phyloP scores from a whole-genome alignment of 2,888 invertebrate genomes.

The Phyto melanocephala region DNA sequence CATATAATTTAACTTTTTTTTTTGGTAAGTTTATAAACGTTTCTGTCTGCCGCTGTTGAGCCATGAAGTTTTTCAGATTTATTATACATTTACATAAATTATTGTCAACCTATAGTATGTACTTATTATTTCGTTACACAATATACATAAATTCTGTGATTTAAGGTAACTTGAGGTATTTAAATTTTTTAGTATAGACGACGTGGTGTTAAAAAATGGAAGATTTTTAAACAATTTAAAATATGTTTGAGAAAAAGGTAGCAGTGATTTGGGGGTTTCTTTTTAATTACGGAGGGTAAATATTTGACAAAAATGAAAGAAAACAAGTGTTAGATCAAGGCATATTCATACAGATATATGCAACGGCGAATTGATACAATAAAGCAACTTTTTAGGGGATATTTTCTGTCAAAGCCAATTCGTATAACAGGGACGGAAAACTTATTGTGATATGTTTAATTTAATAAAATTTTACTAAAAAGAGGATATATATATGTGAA shows the following conservation, averaged over 20 bases:
- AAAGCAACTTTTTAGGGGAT: too few relatives aligned
- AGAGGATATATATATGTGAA: too few relatives aligned
- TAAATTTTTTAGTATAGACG: not conserved
- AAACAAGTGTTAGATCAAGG: too few relatives aligned
- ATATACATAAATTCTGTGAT: not conserved
- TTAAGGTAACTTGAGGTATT: not conserved
- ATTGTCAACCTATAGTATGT: slow-evolving; percentile 31
- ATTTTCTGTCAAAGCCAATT: too few relatives aligned
- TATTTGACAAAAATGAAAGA: too few relatives aligned
- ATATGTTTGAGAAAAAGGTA: not conserved
- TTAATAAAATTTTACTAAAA: too few relatives aligned
- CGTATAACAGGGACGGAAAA: too few relatives aligned
- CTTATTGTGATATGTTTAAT: too few relatives aligned
- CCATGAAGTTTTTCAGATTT: slow-evolving; percentile 27
- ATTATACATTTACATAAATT: slow-evolving; percentile 23
- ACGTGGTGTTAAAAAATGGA: not conserved
- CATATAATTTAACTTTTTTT: not conserved
- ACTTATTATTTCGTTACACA: slow-evolving; percentile 9
- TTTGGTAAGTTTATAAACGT: slow-evolving; percentile 8
- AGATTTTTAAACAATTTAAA: not conserved
- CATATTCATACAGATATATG: too few relatives aligned
- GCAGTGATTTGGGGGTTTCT: too few relatives aligned
- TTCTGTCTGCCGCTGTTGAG: not conserved
- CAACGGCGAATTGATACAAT: too few relatives aligned
- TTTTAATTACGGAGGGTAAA: too few relatives aligned